phyloP scores from a whole-genome alignment of 1,140 invertebrate species.

The Drosophila kurseongensis region DNA sequence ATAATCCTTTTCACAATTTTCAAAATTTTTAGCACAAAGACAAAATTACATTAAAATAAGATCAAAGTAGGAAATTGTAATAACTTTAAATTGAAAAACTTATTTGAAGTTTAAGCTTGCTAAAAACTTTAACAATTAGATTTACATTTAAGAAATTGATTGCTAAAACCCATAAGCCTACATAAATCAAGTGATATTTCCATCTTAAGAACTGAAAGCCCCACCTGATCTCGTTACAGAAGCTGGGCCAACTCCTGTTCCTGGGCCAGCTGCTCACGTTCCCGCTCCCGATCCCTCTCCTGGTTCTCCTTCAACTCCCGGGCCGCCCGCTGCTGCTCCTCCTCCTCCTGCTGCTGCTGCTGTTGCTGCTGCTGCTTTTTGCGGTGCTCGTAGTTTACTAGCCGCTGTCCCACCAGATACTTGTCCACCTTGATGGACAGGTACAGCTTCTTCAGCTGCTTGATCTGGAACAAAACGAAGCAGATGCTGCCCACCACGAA shows the following conservation, averaged over 20 bases:
- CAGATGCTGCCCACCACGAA: conserved; percentile 89
- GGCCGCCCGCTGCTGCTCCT: conserved; percentile 47
- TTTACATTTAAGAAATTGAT: neutral
- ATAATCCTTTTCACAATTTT: too few species aligned
- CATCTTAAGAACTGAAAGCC: neutral
- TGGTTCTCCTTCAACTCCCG: conserved; percentile 41
- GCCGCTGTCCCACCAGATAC: conserved; percentile 96
- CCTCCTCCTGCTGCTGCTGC: conserved; percentile 83
- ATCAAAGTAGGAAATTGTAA: too few species aligned
- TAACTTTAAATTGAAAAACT: too few species aligned
- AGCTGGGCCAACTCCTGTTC: conserved; percentile 21
- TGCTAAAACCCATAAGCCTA: neutral
- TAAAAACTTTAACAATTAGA: conserved; percentile 1
- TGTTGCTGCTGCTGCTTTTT: conserved; percentile 86
- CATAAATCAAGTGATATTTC: neutral
- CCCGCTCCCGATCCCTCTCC: conserved; percentile 43
- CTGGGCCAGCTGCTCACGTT: conserved; percentile 8
- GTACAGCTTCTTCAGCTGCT: conserved; percentile 97
- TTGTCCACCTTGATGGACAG: conserved; percentile 99
- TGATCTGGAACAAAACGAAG: conserved; percentile 91
- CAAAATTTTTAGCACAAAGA: too few species aligned
- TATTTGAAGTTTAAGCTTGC: neutral
- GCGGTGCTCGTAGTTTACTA: conserved; percentile 97
- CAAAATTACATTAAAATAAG: too few species aligned
- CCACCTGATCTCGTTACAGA: conserved; percentile 39